A percentile compares a stretch with the other conserved stretches of the same genome.
Evolutionary conservation across 2,888 invertebrate genomes (phyloP).

Genomic region (Trypoxylon attenuatum): DNA sequence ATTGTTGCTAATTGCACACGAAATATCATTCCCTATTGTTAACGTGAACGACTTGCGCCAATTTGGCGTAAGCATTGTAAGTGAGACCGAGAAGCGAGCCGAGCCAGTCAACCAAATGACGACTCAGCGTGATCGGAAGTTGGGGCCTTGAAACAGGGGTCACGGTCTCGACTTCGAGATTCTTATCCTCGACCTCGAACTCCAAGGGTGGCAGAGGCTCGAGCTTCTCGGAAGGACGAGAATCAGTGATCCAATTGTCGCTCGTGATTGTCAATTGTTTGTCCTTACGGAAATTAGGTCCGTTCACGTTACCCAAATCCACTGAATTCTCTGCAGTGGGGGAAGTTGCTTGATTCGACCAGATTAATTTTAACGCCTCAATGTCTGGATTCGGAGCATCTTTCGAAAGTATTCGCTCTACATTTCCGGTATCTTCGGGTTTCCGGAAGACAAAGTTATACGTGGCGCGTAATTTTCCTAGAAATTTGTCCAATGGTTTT

Average conservation of each 20-base stretch:
- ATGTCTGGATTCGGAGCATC: conserved; percentile 26
- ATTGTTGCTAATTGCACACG: neutral
- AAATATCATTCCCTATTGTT: conserved; percentile 13
- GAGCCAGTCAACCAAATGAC: conserved; percentile 64
- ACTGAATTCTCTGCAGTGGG: neutral
- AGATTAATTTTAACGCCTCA: conserved; percentile 29
- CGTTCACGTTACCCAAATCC: neutral
- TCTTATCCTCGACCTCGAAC: conserved; percentile 29
- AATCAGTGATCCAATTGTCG: conserved; percentile 44
- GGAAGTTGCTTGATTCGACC: conserved; percentile 17
- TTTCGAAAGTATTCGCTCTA: conserved; percentile 56
- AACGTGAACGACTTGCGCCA: conserved; percentile 34
- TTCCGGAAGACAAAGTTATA: conserved; percentile 66
- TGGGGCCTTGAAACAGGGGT: conserved; percentile 29
- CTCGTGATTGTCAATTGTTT: conserved; percentile 15
- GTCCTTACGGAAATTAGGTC: neutral
- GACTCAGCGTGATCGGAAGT: conserved; percentile 55
- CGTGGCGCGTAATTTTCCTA: conserved; percentile 64
- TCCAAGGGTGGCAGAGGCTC: conserved; percentile 51
- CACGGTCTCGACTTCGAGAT: conserved; percentile 47
- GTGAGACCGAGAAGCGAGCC: conserved; percentile 55
- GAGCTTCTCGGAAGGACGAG: conserved; percentile 48
- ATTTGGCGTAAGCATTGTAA: conserved; percentile 54
- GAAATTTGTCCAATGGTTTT: conserved; percentile 61
- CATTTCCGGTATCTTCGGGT: conserved; percentile 58